A percentile compares a stretch with the other conserved stretches of the same genome.
Conservation (phyloP, 1,140 invertebrate genomes). For the Drosophila repleta region DNA sequence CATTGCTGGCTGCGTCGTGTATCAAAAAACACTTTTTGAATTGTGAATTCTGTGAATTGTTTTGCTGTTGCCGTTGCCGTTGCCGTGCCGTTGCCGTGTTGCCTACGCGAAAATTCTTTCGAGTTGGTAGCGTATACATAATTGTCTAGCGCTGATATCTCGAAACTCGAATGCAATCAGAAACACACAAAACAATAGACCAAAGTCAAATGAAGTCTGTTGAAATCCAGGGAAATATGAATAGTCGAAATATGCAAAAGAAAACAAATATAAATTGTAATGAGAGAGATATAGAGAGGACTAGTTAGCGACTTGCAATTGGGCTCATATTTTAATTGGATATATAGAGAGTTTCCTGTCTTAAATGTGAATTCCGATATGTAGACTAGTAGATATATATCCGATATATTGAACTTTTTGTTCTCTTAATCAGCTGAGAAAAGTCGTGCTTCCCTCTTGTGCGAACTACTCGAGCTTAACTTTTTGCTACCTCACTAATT, state of each 20-base stretch:
- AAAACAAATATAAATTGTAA: no score
- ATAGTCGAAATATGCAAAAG: no score
- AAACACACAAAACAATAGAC: conserved; percentile 10
- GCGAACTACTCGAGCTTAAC: background rate
- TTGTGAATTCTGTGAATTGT: conserved; percentile 49
- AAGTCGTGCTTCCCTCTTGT: no score
- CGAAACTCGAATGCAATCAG: conserved; percentile 24
- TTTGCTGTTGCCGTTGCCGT: conserved; percentile 14
- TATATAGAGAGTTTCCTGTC: no score
- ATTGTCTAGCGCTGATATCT: conserved; percentile 34
- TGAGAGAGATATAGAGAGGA: no score
- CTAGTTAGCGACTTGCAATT: no score
- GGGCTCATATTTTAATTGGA: no score
- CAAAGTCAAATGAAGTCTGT: conserved; percentile 7
- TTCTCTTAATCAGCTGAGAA: no score
- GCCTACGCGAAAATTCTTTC: conserved; percentile 57
- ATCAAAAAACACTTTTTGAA: conserved; percentile 47
- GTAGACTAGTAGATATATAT: no score
- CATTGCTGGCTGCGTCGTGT: conserved; percentile 15
- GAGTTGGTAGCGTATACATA: conserved; percentile 13
- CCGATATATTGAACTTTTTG: no score
- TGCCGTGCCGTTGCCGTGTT: conserved; percentile 22
- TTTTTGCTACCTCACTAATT: conserved; percentile 52
- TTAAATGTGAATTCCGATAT: no score
- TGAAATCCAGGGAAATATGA: conserved; percentile 4